These are phyloP conservation scores for Hycleus phaleratus DNA, from an alignment of 1,140 invertebrate species.

Conservation along the genomic window DNA sequence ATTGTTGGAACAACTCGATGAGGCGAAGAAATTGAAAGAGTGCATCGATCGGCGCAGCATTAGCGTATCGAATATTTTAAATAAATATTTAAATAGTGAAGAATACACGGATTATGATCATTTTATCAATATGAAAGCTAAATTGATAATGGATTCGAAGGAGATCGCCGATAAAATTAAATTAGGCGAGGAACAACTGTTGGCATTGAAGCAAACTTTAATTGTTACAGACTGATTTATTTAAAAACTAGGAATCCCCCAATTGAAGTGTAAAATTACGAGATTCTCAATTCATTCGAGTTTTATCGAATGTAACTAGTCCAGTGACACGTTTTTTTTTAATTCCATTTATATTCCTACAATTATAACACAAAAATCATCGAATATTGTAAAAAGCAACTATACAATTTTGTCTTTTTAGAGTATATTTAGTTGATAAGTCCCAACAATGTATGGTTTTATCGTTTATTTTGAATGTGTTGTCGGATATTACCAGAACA, in stretches of 20 bases:
- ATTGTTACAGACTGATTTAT: conserved; percentile 34
- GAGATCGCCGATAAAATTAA: conserved; percentile 84
- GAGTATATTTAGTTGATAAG: neutral
- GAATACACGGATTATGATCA: conserved; percentile 79
- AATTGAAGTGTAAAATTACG: too few relatives aligned
- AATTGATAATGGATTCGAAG: conserved; percentile 74
- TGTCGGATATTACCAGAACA: too few relatives aligned
- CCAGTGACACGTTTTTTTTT: conserved; percentile 23
- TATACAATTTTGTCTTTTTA: neutral
- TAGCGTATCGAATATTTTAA: conserved; percentile 66
- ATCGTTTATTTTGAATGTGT: neutral
- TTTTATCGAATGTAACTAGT: conserved; percentile 37
- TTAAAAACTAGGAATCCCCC: neutral
- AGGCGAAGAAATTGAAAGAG: conserved; percentile 75
- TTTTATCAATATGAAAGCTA: conserved; percentile 89
- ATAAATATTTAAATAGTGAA: conserved; percentile 65
- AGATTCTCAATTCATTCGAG: conserved; percentile 20
- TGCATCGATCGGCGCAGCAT: conserved; percentile 74
- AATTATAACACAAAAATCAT: conserved; percentile 2
- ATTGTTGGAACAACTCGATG: conserved; percentile 69
- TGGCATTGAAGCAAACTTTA: conserved; percentile 63
- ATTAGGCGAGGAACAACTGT: conserved; percentile 75
- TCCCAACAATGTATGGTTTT: neutral
- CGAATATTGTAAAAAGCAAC: neutral
- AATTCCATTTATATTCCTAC: conserved; percentile 22